Percentiles rank a stretch among this genome's conserved stretches.
phyloP scores from a whole-genome alignment of 2,113 vertebrate species.

The Nyctereutes procyonoides region DNA sequence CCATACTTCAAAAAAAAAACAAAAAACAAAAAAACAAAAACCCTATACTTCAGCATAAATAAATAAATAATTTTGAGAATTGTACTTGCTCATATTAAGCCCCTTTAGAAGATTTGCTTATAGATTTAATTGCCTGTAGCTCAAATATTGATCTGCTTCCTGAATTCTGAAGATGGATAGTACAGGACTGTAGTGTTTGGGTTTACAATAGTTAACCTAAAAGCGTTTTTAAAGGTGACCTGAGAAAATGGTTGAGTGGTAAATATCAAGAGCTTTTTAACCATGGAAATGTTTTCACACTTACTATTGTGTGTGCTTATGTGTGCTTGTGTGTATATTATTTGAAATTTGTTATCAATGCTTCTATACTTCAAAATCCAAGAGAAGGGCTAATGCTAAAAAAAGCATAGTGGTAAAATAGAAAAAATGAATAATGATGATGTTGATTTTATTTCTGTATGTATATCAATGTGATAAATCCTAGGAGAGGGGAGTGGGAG shows the following conservation, averaged over 20 bases:
- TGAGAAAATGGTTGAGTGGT: constrained; percentile 31
- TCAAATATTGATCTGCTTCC: constrained; percentile 58
- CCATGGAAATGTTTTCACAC: not conserved
- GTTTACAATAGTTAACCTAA: constrained; percentile 30
- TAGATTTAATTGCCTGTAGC: constrained; percentile 2
- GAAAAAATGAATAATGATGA: not conserved
- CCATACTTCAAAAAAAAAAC: too few species aligned
- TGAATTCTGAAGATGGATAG: constrained; percentile 50
- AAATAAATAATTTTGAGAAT: constrained; percentile 29
- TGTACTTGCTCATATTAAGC: not conserved
- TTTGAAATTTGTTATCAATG: constrained; percentile 36
- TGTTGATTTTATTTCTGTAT: not conserved
- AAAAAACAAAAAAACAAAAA: too few species aligned
- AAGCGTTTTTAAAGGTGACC: constrained; percentile 26
- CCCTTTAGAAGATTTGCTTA: constrained; percentile 56
- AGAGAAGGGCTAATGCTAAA: not conserved
- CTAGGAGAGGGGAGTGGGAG: not conserved
- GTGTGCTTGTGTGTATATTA: not conserved
- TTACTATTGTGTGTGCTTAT: not conserved
- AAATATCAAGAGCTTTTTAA: constrained; percentile 7
- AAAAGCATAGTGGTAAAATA: not conserved
- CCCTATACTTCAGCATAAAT: not conserved
- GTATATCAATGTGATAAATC: not conserved
- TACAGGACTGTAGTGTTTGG: not conserved
- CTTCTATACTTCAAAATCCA: not conserved